These are phyloP conservation scores for Penaeus indicus DNA, from an alignment of 1,140 invertebrate species.

Conservation along the genomic window DNA sequence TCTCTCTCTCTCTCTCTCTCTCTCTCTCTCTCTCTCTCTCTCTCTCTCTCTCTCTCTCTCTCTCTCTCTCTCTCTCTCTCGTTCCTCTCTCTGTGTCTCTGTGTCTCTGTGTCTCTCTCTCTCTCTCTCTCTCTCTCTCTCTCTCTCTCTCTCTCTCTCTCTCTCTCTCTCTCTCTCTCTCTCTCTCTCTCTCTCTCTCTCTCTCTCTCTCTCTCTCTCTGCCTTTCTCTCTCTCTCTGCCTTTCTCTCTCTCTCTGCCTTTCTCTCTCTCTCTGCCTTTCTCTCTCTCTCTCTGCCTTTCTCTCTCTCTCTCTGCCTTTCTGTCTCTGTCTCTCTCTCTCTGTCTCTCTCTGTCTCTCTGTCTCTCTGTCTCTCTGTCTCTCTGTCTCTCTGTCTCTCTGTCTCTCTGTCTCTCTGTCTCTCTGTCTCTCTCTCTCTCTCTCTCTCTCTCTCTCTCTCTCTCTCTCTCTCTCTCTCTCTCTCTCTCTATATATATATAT, in stretches of 20 bases:
- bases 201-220: neutral
- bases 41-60: neutral
- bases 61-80: too few species aligned
- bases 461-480: neutral
- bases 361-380: neutral
- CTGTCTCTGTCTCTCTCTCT: too few species aligned
- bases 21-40: neutral
- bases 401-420: too few species aligned
- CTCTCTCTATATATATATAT: neutral
- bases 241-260: neutral
- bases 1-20: too few species aligned
- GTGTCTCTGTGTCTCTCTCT: neutral
- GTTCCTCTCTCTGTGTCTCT: neutral
- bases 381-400: neutral
- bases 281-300: too few species aligned
- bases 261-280: too few species aligned
- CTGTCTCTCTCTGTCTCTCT: neutral
- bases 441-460: neutral
- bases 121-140: neutral
- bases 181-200: neutral
- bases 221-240: neutral
- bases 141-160: neutral
- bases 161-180: neutral
- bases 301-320: too few species aligned
- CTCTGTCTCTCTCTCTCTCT: too few species aligned